Evolutionary conservation across 2,797 vertebrate species (phyloP), one percentile per base, ranked within the genome.

Genomic region (Gephyroberyx darwinii): DNA sequence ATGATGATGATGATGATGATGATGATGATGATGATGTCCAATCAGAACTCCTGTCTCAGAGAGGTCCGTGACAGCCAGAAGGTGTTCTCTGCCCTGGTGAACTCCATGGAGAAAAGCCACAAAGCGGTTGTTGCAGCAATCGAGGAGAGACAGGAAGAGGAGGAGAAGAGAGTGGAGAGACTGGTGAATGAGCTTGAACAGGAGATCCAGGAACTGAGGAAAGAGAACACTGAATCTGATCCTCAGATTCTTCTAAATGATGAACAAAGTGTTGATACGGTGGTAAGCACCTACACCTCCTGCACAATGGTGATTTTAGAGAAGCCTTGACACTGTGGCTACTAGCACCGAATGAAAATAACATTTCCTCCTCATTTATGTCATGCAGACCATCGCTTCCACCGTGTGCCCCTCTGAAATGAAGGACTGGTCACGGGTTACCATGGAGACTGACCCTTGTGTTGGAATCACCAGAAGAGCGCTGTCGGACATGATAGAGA

Each of bases 31-130:
- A 45, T 66, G n/a, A 37, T 56, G 71, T 86, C 66, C 75, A 41
- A 75, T 58, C 84, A 95, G 94, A 91, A 50, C 82, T 92, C 89
- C 5, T 93, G 91, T 79, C 89, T 91, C 14, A 87, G 88, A 53
- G 93, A 94, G 80, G 92, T 94, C 48, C 86, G 92, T 47, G 93
- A 94, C 71, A 95, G 93, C 73, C 92, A 93, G 50, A 92, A 83
- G 73, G 85, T 93, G 52, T 94, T 95, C 64, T 93, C 92, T 1
- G 84, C 77, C 19, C 78, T 95, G 4, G 84, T 93, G 3, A 84
- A 77, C 37, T 81, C 87, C 1, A 92, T 94, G 84, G 93, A 94
- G 80, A 90, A 87, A 76, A 92, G 77, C 59, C 94, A 94, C 88
- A 93, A 91, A 82, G 85, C 77, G 0, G 86, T 95, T 0, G 82